A percentile compares a stretch with the other conserved stretches of the same genome.
These are phyloP conservation scores for Graphium colonna DNA, from an alignment of 2,888 invertebrate genomes.

Conservation along the genomic window DNA sequence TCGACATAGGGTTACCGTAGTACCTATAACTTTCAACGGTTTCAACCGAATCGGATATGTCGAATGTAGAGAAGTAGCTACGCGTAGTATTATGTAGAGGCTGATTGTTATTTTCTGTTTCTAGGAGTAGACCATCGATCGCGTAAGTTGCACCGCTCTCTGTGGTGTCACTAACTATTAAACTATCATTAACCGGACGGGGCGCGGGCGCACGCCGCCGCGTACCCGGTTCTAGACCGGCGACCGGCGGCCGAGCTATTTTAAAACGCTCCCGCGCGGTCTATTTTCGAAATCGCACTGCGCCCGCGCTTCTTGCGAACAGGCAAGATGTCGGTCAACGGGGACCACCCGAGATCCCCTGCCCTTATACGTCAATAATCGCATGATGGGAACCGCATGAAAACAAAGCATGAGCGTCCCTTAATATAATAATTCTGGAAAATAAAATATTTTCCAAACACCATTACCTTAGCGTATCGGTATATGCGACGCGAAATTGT, in stretches of 20 bases:
- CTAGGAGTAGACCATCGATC: conserved; percentile 81
- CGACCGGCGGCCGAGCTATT: conserved; percentile 58
- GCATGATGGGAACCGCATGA: conserved; percentile 56
- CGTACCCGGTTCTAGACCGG: conserved; percentile 44
- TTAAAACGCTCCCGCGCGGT: conserved; percentile 59
- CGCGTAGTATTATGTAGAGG: conserved; percentile 50
- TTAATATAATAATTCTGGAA: conserved; percentile 28
- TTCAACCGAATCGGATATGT: neutral
- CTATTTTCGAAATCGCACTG: conserved; percentile 66
- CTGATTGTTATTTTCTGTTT: conserved; percentile 80
- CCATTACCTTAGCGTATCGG: conserved; percentile 29
- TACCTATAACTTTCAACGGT: neutral
- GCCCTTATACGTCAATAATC: conserved; percentile 50
- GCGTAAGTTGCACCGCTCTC: conserved; percentile 80
- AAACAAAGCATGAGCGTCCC: conserved; percentile 53
- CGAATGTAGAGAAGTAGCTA: conserved; percentile 19
- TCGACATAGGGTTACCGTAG: conserved; percentile 4
- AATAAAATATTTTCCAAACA: conserved; percentile 28
- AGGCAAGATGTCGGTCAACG: conserved; percentile 67
- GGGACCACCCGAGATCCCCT: conserved; percentile 47
- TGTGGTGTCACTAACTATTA: conserved; percentile 76
- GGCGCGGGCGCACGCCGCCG: conserved; percentile 60
- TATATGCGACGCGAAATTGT: conserved; percentile 13
- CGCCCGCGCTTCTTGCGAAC: conserved; percentile 68
- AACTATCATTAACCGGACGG: conserved; percentile 63